Conservation (phyloP, 64 coral and sea anemone species). For the Pocillopora damicornis region DNA sequence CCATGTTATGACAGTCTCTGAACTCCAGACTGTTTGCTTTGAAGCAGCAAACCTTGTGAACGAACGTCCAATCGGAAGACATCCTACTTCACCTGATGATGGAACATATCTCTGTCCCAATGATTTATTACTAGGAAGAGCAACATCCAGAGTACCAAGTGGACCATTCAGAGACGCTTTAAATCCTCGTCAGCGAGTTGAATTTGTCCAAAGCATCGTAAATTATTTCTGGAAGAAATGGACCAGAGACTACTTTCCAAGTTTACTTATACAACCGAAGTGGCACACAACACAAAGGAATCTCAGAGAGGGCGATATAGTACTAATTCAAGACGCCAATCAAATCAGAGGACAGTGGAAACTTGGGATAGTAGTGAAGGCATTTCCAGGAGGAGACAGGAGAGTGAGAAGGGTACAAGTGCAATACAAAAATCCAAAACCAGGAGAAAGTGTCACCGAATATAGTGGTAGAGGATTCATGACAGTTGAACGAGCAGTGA, state of each 20-base stretch:
- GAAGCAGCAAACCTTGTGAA: constrained; percentile 21
- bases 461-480: constrained; percentile 41
- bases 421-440: constrained; percentile 26
- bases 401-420: constrained; percentile 39
- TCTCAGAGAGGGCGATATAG: constrained; percentile 39
- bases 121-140: constrained; percentile 34
- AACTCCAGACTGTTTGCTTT: constrained; percentile 15
- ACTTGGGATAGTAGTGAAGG: constrained; percentile 24
- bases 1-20: constrained; percentile 24
- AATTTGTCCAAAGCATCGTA: constrained; percentile 32
- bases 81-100: neutral
- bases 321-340: constrained; percentile 39
- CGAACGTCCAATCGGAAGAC: constrained; percentile 38
- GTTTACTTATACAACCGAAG: constrained; percentile 28
- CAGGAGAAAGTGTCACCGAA: neutral
- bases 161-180: constrained; percentile 23
- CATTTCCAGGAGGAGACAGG: constrained; percentile 41
- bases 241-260: constrained; percentile 44
- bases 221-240: constrained; percentile 33
- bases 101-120: neutral
- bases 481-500: constrained; percentile 34
- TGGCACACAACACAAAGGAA: constrained; percentile 36
- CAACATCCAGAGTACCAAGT: constrained; percentile 33
- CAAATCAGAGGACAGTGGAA: constrained; percentile 43
- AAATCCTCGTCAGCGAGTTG: constrained; percentile 21